phyloP scores from a whole-genome alignment of 1,140 invertebrate species.

The Drosophila kikkawai region DNA sequence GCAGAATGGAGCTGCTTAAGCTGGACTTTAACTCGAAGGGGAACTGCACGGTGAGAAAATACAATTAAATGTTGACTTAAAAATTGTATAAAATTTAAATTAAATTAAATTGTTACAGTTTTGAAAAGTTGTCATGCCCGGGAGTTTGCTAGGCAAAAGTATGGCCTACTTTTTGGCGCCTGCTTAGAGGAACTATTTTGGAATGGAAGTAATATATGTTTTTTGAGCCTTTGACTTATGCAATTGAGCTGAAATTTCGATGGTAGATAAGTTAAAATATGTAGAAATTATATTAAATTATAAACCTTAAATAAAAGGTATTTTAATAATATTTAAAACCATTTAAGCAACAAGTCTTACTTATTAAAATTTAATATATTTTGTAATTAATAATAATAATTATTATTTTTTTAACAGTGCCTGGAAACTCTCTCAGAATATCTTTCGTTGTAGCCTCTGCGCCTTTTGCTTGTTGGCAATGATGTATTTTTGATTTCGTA shows the following conservation, averaged over 20 bases:
- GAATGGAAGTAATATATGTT: no score
- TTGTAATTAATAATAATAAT: not conserved
- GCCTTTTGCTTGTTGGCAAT: conserved; percentile 78
- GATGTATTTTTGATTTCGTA: conserved; percentile 84
- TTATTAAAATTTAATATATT: no score
- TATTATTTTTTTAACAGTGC: conserved; percentile 3
- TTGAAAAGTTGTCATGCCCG: not conserved
- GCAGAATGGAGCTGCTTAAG: conserved; percentile 58
- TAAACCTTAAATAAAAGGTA: not conserved
- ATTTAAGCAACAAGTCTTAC: no score
- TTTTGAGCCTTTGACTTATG: not conserved
- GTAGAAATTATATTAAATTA: not conserved
- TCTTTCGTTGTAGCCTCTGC: conserved; percentile 43
- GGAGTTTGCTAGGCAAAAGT: not conserved
- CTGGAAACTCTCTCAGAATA: conserved; percentile 17
- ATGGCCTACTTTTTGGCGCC: no score
- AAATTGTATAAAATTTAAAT: no score
- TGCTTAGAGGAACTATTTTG: not conserved
- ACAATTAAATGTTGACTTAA: no score
- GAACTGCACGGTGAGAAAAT: conserved; percentile 7
- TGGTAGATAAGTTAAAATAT: not conserved
- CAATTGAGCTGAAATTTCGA: not conserved
- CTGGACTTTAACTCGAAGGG: conserved; percentile 29
- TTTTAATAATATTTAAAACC: not conserved
- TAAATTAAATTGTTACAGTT: not conserved